Percentiles rank a stretch among this genome's conserved stretches.
Evolutionary conservation across 2,797 vertebrate genomes (phyloP).

Genomic region (Micropoecilia bifurca): DNA sequence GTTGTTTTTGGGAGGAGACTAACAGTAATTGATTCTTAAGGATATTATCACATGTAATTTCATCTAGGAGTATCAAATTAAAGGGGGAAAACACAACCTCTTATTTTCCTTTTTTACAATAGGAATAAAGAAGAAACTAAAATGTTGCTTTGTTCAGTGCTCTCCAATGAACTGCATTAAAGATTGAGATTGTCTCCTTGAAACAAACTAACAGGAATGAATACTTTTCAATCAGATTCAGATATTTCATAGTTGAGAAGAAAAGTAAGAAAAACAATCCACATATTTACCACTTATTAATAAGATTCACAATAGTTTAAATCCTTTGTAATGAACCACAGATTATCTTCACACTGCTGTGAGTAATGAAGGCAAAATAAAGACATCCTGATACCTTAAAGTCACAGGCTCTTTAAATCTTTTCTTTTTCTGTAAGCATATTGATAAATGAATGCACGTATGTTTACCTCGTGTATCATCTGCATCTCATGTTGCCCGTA

Average conservation of each 20-base stretch:
- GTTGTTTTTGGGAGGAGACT: background rate
- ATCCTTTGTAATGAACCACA: background rate
- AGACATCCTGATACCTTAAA: background rate
- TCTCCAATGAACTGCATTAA: background rate
- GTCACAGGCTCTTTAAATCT: background rate
- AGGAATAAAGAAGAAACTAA: background rate
- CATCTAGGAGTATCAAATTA: background rate
- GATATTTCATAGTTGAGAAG: background rate
- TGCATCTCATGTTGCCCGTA: slow-evolving; percentile 51
- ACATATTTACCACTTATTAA: background rate
- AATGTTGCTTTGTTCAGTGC: background rate
- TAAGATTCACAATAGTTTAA: background rate
- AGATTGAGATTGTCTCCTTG: background rate
- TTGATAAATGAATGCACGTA: slow-evolving; percentile 22
- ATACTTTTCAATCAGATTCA: background rate
- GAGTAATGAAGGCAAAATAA: background rate
- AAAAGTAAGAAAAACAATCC: background rate
- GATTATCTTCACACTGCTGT: background rate
- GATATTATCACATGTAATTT: background rate
- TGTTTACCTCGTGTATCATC: slow-evolving; percentile 34
- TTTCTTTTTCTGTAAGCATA: background rate
- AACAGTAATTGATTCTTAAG: background rate
- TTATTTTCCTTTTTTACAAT: background rate
- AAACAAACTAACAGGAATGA: background rate
- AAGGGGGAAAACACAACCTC: background rate